phyloP scores from a whole-genome alignment of 2,888 invertebrate species.

The Perizoma affinitatum region DNA sequence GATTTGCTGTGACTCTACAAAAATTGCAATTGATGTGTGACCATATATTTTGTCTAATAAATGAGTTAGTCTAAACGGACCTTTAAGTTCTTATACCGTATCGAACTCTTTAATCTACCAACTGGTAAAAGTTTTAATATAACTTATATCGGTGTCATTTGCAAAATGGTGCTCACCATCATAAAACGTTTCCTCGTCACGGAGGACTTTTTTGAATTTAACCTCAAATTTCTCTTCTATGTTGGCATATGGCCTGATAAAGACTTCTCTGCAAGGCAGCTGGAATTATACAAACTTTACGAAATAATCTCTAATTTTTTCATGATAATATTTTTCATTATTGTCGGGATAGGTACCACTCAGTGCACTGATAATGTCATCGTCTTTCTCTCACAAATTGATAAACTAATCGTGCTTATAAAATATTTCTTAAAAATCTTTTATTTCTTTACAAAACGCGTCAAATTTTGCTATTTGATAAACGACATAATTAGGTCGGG shows the following conservation, averaged over 20 bases:
- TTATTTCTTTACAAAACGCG: slow-evolving; percentile 58
- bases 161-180: slow-evolving; percentile 46
- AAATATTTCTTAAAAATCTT: slow-evolving; percentile 39
- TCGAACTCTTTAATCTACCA: too few species aligned
- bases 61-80: too few species aligned
- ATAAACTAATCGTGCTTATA: slow-evolving; percentile 50
- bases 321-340: slow-evolving; percentile 48
- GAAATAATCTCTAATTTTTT: slow-evolving; percentile 49
- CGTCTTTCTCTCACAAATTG: slow-evolving; percentile 57
- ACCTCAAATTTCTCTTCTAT: slow-evolving; percentile 60
- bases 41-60: too few species aligned
- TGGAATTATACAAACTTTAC: slow-evolving; percentile 55
- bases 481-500: slow-evolving; percentile 60
- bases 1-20: too few species aligned
- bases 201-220: slow-evolving; percentile 61
- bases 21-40: too few species aligned
- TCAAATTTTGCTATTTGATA: slow-evolving; percentile 52
- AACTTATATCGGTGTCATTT: slow-evolving; percentile 32
- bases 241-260: slow-evolving; percentile 68
- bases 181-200: slow-evolving; percentile 39
- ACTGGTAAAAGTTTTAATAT: too few species aligned
- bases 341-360: slow-evolving; percentile 58
- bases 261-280: slow-evolving; percentile 41
- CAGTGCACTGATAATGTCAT: slow-evolving; percentile 43
- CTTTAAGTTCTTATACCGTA: too few species aligned